phyloP scores from a whole-genome alignment of 2,888 invertebrate species.

The Nymphalis urticae region DNA sequence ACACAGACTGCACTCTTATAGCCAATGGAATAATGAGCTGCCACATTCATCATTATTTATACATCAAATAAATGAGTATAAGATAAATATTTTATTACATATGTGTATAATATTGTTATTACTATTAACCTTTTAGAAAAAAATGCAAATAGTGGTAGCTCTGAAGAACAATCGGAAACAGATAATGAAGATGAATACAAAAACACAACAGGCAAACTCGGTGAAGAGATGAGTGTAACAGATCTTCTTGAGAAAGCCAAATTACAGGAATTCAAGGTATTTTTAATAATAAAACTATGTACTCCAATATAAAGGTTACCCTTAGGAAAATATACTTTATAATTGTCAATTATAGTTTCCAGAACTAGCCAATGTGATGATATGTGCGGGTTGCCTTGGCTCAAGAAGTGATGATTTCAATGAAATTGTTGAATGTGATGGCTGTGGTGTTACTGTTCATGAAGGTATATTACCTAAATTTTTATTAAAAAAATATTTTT shows the following conservation, averaged over 20 bases:
- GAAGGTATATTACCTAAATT: constrained; percentile 83
- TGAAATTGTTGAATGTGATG: constrained; percentile 98
- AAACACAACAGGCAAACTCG: constrained; percentile 61
- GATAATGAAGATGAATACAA: constrained; percentile 66
- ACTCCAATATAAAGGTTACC: background rate
- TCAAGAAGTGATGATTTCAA: constrained; percentile 96
- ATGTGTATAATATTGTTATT: background rate
- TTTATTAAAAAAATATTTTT: background rate
- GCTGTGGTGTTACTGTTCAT: constrained; percentile 97
- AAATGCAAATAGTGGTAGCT: constrained; percentile 57
- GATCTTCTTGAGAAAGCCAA: constrained; percentile 70
- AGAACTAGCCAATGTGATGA: constrained; percentile 85
- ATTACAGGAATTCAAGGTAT: constrained; percentile 72
- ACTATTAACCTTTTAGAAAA: constrained; percentile 47
- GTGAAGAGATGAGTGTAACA: constrained; percentile 63
- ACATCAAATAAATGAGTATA: too few species aligned
- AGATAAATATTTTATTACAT: too few species aligned
- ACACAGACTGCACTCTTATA: too few species aligned
- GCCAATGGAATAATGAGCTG: too few species aligned
- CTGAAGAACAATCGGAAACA: constrained; percentile 69
- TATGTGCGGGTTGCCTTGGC: constrained; percentile 96
- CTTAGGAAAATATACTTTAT: constrained; percentile 1
- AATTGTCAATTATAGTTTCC: constrained; percentile 57
- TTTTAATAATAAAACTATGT: background rate
- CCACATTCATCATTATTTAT: too few species aligned